A percentile compares a stretch with the other conserved stretches of the same genome.
These are phyloP conservation scores for Salticus scenicus DNA, from an alignment of 2,888 invertebrate species.

Conservation along the genomic window DNA sequence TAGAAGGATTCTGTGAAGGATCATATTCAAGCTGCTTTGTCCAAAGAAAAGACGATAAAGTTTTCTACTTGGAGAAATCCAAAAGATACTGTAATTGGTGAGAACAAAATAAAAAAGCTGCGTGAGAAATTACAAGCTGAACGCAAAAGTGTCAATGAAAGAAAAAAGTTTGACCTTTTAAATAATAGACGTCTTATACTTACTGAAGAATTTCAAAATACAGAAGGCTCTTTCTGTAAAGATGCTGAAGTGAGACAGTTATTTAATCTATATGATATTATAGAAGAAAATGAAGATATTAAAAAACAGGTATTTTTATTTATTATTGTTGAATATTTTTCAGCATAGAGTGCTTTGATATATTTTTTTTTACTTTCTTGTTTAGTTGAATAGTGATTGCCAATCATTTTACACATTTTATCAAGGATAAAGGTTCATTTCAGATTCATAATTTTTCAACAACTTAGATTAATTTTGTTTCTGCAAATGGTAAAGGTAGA, in stretches of 20 bases:
- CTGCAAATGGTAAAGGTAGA: too few species aligned
- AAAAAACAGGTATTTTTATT: conserved; percentile 51
- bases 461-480: too few species aligned
- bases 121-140: conserved; percentile 28
- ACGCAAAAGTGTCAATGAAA: conserved; percentile 41
- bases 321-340: background rate
- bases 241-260: conserved; percentile 53
- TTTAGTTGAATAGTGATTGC: too few species aligned
- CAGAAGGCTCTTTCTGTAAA: background rate
- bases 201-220: conserved; percentile 34
- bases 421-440: too few species aligned
- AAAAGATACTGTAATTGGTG: conserved; percentile 6
- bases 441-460: too few species aligned
- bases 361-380: background rate
- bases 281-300: conserved; percentile 60
- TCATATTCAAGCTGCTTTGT: conserved; percentile 51
- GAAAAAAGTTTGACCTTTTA: conserved; percentile 41
- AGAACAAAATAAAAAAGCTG: conserved; percentile 32
- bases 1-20: conserved; percentile 48
- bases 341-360: too few species aligned
- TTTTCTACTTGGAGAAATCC: conserved; percentile 44
- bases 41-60: conserved; percentile 27
- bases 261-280: conserved; percentile 60
- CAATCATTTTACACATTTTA: too few species aligned
- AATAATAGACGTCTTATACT: conserved; percentile 57